These are phyloP conservation scores for Tricholaema leucomelas DNA, from an alignment of 2,113 vertebrate genomes.

Conservation along the genomic window DNA sequence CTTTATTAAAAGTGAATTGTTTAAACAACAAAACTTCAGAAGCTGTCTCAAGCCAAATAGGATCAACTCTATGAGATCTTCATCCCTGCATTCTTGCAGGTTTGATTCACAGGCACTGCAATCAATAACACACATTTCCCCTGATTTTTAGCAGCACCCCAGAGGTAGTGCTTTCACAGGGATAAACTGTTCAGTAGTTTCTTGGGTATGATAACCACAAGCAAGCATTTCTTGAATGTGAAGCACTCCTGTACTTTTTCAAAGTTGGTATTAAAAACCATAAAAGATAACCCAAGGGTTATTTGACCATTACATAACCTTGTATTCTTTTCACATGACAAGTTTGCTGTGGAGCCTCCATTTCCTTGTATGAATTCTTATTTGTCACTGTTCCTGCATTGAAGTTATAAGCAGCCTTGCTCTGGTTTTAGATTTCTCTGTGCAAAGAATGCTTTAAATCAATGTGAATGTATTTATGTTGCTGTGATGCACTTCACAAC, in stretches of 20 bases:
- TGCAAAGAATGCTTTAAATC: constrained; percentile 49
- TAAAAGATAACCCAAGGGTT: not conserved
- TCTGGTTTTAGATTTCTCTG: constrained; percentile 37
- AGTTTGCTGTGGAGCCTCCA: not conserved
- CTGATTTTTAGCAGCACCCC: not conserved
- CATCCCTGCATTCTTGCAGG: not conserved
- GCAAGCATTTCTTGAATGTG: not conserved
- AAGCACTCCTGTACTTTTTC: not conserved
- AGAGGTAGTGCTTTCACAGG: not conserved
- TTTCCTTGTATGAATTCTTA: constrained; percentile 2
- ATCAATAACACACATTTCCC: not conserved
- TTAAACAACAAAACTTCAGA: constrained; percentile 23
- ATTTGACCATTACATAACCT: constrained; percentile 3
- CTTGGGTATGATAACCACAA: not conserved
- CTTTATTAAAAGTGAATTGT: not conserved
- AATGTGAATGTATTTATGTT: constrained; percentile 14
- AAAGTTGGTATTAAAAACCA: not conserved
- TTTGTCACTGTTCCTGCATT: constrained; percentile 3
- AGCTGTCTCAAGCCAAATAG: not conserved
- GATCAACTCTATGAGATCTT: not conserved
- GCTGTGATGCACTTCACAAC: not conserved
- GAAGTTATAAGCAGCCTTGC: not conserved
- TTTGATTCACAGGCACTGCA: not conserved
- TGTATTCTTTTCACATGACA: constrained; percentile 13
- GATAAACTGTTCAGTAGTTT: constrained; percentile 15